Percentiles rank a stretch among this genome's conserved stretches.
Evolutionary conservation across 2,888 invertebrate species (phyloP).

Genomic region (Steromphala cineraria): DNA sequence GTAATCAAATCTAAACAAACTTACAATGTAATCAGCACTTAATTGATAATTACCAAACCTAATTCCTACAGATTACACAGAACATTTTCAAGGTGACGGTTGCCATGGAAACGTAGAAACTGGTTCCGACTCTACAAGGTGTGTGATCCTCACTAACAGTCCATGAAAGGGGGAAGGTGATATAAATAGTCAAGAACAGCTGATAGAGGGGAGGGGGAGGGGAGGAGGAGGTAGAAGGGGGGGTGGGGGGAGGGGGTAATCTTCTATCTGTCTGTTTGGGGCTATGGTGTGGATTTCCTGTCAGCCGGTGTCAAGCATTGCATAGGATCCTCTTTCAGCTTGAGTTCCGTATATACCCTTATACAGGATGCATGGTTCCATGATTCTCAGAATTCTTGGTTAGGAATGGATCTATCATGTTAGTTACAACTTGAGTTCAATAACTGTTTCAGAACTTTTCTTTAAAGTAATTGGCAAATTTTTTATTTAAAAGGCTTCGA

Average conservation of each 20-base stretch:
- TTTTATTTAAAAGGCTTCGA: too few relatives aligned
- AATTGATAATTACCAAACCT: too few relatives aligned
- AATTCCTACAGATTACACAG: neutral
- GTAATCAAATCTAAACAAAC: too few relatives aligned
- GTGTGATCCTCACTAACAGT: neutral
- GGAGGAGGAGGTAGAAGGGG: neutral
- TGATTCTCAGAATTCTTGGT: too few relatives aligned
- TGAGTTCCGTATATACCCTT: too few relatives aligned
- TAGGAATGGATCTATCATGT: too few relatives aligned
- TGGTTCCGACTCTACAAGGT: neutral
- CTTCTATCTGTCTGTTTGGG: constrained; percentile 8
- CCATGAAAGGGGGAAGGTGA: constrained; percentile 16
- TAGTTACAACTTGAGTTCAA: too few relatives aligned
- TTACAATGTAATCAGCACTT: too few relatives aligned
- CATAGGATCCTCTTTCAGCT: neutral
- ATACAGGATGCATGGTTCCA: too few relatives aligned
- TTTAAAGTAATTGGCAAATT: too few relatives aligned
- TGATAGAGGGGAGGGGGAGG: neutral
- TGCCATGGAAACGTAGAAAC: neutral
- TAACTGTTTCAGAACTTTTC: too few relatives aligned
- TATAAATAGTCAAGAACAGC: neutral
- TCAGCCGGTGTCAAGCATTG: neutral
- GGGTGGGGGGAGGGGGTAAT: neutral
- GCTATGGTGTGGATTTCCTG: neutral
- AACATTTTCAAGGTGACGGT: neutral